Base-by-base conservation (phyloP, 2,888 invertebrate genomes). In the Euclidia mi region DNA sequence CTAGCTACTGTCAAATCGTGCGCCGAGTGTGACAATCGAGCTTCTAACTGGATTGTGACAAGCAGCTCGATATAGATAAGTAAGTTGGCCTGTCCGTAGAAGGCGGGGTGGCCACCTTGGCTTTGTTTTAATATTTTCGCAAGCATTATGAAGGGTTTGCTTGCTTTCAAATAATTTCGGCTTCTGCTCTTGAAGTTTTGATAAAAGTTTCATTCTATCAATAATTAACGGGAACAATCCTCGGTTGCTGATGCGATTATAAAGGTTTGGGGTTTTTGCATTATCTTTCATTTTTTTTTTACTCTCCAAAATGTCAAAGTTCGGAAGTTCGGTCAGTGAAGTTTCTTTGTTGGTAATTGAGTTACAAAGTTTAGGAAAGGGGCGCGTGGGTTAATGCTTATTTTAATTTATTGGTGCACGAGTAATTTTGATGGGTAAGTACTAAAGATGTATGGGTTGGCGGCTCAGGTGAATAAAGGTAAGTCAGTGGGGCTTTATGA, bases 81-180 rank as follows among this genome's bases (percentile, higher is more conserved):
- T 58, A 56, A 81, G 82, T 81, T 79, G 81, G 77, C 81, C 81
- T 88, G 92, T 92, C 92, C 90, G 84, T 73, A 76, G 85, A 78
- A 85, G 88, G 87, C 87, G 90, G 91, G 92, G 91, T 79, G 86
- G 90, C 84, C 89, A 93, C 93, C 93, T 94, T 85, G 91, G 90
- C 94, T 94, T 94, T 94, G 94, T 94, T 94, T 94, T 94, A 94
- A 94, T 94, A 94, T 94, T 94, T 94, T 94, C 94, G 85, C 91
- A 90, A 89, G 91, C 94, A 92, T 94, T 94, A 93, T 91, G 92
- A 94, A 94, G 94, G 94, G 94, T 91, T 94, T 94, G 88, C 89
- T 91, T 88, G 90, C 94, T 92, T 94, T 90, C 93, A 91, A 94
- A 94, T 94, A 94, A 94, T 93, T 94, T 93, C 87, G 92, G 92